phyloP scores from a whole-genome alignment of 1,140 invertebrate species.

The Papilio helenus region DNA sequence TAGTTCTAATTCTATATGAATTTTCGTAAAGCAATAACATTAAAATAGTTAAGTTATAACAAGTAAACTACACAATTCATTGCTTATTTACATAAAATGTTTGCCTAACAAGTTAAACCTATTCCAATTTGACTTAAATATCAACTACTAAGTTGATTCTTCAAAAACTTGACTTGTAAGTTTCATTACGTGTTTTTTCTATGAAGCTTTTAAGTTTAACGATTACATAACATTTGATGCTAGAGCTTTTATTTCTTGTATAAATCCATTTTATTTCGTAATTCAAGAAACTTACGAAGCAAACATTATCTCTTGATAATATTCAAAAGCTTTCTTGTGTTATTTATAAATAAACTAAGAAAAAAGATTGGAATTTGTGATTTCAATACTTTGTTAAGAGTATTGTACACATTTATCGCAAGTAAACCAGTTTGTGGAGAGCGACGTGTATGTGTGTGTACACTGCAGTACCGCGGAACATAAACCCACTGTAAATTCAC shows the following conservation, averaged over 20 bases:
- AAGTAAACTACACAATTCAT: not conserved
- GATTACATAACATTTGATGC: no score
- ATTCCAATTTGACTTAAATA: not conserved
- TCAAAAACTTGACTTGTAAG: no score
- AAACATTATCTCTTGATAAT: not conserved
- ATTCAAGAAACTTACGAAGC: not conserved
- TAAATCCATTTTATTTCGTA: no score
- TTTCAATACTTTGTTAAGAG: slow-evolving; percentile 59
- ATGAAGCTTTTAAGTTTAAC: no score
- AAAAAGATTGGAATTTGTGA: slow-evolving; percentile 64
- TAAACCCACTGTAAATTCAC: slow-evolving; percentile 58
- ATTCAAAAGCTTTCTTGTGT: not conserved
- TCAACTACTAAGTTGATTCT: not conserved
- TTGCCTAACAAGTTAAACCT: not conserved
- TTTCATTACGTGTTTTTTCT: no score
- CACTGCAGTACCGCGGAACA: slow-evolving; percentile 56
- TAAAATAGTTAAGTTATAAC: not conserved
- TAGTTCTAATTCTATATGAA: not conserved
- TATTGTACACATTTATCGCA: slow-evolving; percentile 49
- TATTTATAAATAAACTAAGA: slow-evolving; percentile 4
- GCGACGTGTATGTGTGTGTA: slow-evolving; percentile 54
- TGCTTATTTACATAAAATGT: not conserved
- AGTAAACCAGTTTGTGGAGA: slow-evolving; percentile 59
- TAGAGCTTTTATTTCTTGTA: no score
- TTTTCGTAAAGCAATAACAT: not conserved